Evolutionary conservation across 2,797 vertebrate species (phyloP).

Genomic region (Crax fasciolata): DNA sequence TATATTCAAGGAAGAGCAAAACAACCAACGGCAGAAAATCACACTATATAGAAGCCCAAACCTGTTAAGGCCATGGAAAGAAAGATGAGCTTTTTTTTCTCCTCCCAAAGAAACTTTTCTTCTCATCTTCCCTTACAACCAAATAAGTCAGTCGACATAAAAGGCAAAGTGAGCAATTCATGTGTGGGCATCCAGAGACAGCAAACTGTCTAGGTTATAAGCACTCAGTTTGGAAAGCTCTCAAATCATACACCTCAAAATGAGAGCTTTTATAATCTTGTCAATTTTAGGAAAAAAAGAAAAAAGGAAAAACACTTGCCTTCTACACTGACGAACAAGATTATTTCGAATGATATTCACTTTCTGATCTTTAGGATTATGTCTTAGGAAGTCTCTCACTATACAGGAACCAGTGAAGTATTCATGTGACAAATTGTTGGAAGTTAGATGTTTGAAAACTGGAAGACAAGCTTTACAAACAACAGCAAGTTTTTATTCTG

Average conservation of each 20-base stretch:
- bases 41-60: background rate
- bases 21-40: background rate
- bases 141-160: background rate
- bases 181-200: background rate
- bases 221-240: background rate
- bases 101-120: background rate
- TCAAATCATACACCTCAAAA: background rate
- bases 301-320: background rate
- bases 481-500: background rate
- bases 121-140: background rate
- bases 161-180: background rate
- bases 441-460: background rate
- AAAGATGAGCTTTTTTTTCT: accelerated
- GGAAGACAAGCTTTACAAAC: background rate
- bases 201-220: background rate
- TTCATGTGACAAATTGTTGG: background rate
- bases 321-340: background rate
- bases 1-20: background rate
- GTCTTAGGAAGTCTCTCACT: background rate
- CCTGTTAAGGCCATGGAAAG: accelerated
- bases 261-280: background rate
- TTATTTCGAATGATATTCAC: background rate
- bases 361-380: background rate
- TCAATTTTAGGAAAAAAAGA: background rate
- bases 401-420: background rate